Evolutionary conservation across 1,140 invertebrate species (phyloP), one percentile per base, ranked within the genome.

Genomic region (Drosophila takahashii): DNA sequence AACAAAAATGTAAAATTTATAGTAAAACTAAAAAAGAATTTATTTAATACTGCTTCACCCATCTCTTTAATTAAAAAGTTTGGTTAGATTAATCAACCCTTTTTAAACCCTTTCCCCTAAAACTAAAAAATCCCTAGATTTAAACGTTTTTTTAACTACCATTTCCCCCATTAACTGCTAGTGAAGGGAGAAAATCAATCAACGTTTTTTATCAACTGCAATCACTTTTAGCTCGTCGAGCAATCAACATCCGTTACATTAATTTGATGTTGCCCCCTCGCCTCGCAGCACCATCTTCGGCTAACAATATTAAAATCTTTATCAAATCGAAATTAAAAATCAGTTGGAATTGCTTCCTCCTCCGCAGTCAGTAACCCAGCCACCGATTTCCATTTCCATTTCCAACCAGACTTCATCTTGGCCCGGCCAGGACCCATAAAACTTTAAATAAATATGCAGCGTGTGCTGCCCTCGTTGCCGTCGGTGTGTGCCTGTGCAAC

Each of bases 361-460:
- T 3, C 22, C 32, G 13, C 27, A n/a, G n/a, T n/a, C n/a, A n/a
- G n/a, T n/a, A n/a, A n/a, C n/a, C n/a, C n/a, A n/a, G n/a, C n/a
- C n/a, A n/a, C n/a, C n/a, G n/a, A n/a, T n/a, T n/a, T n/a, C 37
- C 27, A 58, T 47, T 58, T 45, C 37, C 52, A 37, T 32, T 56
- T 13, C 52, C 32, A 62, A 61, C 42, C 52, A 42, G 53, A 70
- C 58, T 64, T 56, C 51, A 64, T 64, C 73, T 71, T 73, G 75
- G 78, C 60, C 77, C 51, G 56, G 64, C n/a, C 48, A 44, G 71
- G 56, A 52, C 54, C 73, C 76, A 79, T 89, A 87, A 89, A 87
- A 87, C 84, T 87, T 87, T 87, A 89, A 87, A 87, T 87, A 87
- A 87, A 87, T 87, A 87, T 87, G 83, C 80, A 84, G 80, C 78